These are phyloP conservation scores for Dendrocincla tyrannina DNA, from an alignment of 2,797 vertebrate genomes.

Conservation along the genomic window DNA sequence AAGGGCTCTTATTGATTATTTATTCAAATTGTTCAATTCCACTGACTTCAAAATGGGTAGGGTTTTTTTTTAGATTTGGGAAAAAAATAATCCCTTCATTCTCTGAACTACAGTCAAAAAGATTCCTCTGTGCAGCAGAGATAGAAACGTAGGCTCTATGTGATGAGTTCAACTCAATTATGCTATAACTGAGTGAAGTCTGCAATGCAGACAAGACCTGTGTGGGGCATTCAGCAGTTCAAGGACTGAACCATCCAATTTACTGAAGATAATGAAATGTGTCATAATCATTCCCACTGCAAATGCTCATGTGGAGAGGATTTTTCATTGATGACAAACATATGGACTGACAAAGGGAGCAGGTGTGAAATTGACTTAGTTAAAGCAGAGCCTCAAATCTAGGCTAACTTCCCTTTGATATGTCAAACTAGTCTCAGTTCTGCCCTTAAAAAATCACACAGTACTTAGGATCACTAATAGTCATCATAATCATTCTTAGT, in stretches of 20 bases:
- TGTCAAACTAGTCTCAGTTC: background rate
- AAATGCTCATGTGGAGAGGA: conserved; percentile 47
- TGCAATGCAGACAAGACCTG: conserved; percentile 12
- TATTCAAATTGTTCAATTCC: background rate
- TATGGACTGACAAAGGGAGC: conserved; percentile 61
- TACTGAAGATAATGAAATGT: conserved; percentile 66
- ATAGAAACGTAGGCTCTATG: background rate
- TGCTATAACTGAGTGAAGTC: conserved; percentile 25
- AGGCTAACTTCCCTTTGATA: conserved; percentile 26
- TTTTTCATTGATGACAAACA: conserved; percentile 68
- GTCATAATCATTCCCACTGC: conserved; percentile 61
- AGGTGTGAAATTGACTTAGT: conserved; percentile 66
- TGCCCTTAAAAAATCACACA: background rate
- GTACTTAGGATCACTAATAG: background rate
- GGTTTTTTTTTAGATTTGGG: background rate
- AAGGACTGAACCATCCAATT: conserved; percentile 57
- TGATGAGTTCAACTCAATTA: conserved; percentile 50
- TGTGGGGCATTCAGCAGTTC: conserved; percentile 44
- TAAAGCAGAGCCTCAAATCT: conserved; percentile 31
- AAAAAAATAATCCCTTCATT: background rate
- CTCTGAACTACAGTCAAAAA: background rate
- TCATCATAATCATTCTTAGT: background rate
- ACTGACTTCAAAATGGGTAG: background rate
- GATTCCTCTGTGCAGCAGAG: background rate
- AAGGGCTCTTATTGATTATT: background rate